Conservation (phyloP, 1,140 invertebrate species). For the Euwallacea similis region DNA sequence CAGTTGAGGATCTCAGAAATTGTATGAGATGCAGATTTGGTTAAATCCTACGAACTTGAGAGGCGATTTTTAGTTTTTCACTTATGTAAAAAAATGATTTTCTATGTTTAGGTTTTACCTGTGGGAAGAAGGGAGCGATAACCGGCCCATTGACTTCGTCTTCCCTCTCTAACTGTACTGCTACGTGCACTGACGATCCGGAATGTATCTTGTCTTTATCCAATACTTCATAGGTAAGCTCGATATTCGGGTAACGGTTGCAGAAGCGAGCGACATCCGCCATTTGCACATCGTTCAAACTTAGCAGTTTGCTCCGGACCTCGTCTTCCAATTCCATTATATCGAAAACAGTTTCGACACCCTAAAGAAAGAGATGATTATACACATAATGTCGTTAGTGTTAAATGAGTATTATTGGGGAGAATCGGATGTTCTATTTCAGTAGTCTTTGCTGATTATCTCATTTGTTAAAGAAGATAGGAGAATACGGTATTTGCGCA, state of each 20-base stretch:
- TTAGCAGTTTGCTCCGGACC: constrained; percentile 82
- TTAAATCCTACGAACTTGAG: not conserved
- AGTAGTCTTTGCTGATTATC: too few relatives aligned
- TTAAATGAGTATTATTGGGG: not conserved
- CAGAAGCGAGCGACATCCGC: constrained; percentile 97
- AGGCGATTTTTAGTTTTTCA: too few relatives aligned
- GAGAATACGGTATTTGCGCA: too few relatives aligned
- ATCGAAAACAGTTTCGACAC: constrained; percentile 96
- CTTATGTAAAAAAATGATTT: not conserved
- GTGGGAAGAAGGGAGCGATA: constrained; percentile 96
- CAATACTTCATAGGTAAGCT: constrained; percentile 89
- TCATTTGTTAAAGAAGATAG: too few relatives aligned
- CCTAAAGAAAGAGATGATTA: constrained; percentile 53
- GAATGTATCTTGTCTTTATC: constrained; percentile 80
- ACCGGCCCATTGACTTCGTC: constrained; percentile 96
- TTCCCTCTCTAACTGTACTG: constrained; percentile 93
- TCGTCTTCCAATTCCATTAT: constrained; percentile 98
- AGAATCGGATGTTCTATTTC: not conserved
- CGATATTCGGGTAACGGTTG: constrained; percentile 98
- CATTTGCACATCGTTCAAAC: constrained; percentile 86
- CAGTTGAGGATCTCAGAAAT: not conserved
- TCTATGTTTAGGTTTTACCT: constrained; percentile 58
- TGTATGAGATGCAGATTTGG: not conserved
- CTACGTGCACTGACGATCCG: constrained; percentile 81
- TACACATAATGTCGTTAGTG: not conserved